Conservation (phyloP, 2,113 vertebrate genomes). For the Rhizomys pruinosus region DNA sequence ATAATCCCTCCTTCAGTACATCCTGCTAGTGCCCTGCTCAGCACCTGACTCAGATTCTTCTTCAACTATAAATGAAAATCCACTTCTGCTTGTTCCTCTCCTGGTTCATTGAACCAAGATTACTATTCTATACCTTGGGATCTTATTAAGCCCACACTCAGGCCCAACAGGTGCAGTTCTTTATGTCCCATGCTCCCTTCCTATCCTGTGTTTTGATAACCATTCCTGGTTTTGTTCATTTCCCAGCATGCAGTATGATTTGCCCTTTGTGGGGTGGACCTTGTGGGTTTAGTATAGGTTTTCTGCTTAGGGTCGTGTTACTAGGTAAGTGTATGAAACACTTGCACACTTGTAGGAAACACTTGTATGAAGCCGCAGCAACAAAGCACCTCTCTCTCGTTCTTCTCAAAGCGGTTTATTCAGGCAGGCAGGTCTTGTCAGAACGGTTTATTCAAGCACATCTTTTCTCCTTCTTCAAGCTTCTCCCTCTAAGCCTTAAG, state of each 20-base stretch:
- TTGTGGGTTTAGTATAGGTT: background rate
- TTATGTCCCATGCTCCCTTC: no score
- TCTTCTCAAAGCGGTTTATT: no score
- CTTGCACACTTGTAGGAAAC: no score
- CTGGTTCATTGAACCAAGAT: background rate
- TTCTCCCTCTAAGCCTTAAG: no score
- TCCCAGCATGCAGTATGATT: background rate
- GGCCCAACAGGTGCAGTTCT: background rate
- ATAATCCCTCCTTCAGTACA: background rate
- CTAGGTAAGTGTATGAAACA: no score
- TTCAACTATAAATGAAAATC: background rate
- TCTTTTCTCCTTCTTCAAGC: no score
- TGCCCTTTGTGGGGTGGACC: background rate
- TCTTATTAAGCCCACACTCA: no score
- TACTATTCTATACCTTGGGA: background rate
- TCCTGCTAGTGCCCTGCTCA: background rate
- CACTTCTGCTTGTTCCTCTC: background rate
- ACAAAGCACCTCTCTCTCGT: no score
- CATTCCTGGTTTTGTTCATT: background rate
- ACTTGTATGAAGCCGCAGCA: no score
- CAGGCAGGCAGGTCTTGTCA: no score
- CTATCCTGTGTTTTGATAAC: no score
- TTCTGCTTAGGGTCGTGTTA: background rate
- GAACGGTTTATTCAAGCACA: no score
- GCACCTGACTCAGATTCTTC: background rate